Conservation (phyloP, 2,888 invertebrate species). For the Acrobeloides nanus region DNA sequence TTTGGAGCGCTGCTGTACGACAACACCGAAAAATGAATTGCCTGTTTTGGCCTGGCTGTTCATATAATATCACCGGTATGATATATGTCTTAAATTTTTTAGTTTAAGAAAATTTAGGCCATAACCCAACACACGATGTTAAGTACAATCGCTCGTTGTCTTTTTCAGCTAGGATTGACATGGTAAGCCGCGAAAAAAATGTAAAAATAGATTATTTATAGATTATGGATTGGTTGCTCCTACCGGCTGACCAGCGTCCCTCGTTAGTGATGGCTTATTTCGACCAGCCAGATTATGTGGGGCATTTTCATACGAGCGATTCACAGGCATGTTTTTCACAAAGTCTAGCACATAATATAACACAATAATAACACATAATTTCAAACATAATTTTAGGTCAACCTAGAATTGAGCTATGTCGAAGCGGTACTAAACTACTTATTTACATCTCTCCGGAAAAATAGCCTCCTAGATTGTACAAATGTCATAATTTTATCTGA, state of each 20-base stretch:
- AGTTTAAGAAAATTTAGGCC: slow-evolving; percentile 17
- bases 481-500: slow-evolving; percentile 44
- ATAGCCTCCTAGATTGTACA: slow-evolving; percentile 38
- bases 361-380: too few relatives aligned
- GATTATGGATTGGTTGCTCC: slow-evolving; percentile 19
- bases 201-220: neutral
- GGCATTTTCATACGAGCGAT: slow-evolving; percentile 34
- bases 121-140: slow-evolving; percentile 32
- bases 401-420: slow-evolving; percentile 30
- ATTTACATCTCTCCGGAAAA: slow-evolving; percentile 27
- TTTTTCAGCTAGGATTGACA: slow-evolving; percentile 34
- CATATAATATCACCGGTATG: slow-evolving; percentile 25
- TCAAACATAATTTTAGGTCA: too few relatives aligned
- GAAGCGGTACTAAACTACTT: slow-evolving; percentile 35
- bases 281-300: slow-evolving; percentile 44
- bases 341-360: too few relatives aligned
- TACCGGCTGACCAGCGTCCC: slow-evolving; percentile 28
- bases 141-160: slow-evolving; percentile 36
- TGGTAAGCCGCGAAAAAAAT: too few relatives aligned
- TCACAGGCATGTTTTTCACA: too few relatives aligned
- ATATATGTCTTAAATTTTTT: neutral
- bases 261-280: slow-evolving; percentile 45
- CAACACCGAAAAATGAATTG: slow-evolving; percentile 34
- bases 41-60: slow-evolving; percentile 45
- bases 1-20: slow-evolving; percentile 39